Base-by-base conservation (phyloP, 2,888 invertebrate species). In the Plagiodera versicolora region DNA sequence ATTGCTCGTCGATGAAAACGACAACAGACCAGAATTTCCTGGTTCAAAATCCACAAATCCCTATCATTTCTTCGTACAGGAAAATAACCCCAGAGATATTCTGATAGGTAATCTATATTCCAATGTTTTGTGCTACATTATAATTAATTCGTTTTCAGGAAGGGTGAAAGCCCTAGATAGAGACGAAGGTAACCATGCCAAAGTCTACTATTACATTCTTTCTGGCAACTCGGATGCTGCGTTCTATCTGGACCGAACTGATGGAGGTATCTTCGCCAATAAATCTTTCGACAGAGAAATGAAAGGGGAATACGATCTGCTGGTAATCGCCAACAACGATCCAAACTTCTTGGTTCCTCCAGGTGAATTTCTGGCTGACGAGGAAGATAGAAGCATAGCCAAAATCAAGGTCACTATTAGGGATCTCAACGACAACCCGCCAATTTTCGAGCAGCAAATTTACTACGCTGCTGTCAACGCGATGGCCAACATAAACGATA, bases 401-500 rank as follows among this genome's bases (percentile, higher is more conserved):
- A 85, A 86, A 56, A 89, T 94, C 1, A 85, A 83, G 56, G 84
- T 95, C 35, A 85, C 82, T 1, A 86, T 96, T 4, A 81, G 89
- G 19, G 95, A 95, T 75, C 87, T 91, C 54, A 95, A 95, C 71
- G 95, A 95, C 74, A 93, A 94, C 76, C 85, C 88, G 4, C 95
- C 95, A 0, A 81, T 83, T 59, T 80, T 80, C 61, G 70, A 75
- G 50, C 74, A 74, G 30, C 53, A 71, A 1, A 63, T 72, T 8
- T 78, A 77, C 70, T 74, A 77, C 73, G 79, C 83, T 77, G 90
- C 89, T 3, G 85, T 93, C 14, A 91, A 90, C 76, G 88, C 91
- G 47, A 90, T 90, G 80, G 89, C 92, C 0, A 86, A 88, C 11
- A 82, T 91, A 45, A 91, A 91, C 74, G 89, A 91, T 71, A 86